phyloP scores from a whole-genome alignment of 2,888 invertebrate species.

The Aleiodes testaceus region DNA sequence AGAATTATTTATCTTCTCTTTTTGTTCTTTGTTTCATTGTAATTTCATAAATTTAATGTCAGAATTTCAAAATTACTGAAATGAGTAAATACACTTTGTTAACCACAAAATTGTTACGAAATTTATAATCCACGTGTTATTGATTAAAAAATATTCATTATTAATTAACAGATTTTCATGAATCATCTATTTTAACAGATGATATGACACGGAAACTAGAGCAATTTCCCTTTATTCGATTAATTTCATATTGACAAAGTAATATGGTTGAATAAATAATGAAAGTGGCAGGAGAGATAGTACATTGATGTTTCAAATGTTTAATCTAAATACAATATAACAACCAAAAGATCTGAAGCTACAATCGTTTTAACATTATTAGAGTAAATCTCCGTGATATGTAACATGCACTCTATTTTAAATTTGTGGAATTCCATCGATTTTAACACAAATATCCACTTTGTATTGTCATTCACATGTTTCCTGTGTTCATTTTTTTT shows the following conservation, averaged over 20 bases:
- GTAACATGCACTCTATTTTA: conserved; percentile 1
- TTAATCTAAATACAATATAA: conserved; percentile 8
- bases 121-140: too few species aligned
- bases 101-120: too few species aligned
- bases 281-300: neutral
- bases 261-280: conserved; percentile 19
- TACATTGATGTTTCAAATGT: neutral
- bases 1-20: too few species aligned
- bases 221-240: too few species aligned
- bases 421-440: neutral
- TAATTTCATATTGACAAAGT: neutral
- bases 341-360: neutral
- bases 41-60: too few species aligned
- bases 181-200: too few species aligned
- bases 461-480: conserved; percentile 12
- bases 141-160: too few species aligned
- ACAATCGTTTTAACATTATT: conserved; percentile 9
- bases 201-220: too few species aligned
- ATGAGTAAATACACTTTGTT: too few species aligned
- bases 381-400: conserved; percentile 18
- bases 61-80: too few species aligned
- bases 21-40: too few species aligned
- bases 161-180: too few species aligned
- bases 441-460: conserved; percentile 26
- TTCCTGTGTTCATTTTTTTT: neutral